Conservation (phyloP, 2,797 vertebrate species). For the Eulemur coronatus region DNA sequence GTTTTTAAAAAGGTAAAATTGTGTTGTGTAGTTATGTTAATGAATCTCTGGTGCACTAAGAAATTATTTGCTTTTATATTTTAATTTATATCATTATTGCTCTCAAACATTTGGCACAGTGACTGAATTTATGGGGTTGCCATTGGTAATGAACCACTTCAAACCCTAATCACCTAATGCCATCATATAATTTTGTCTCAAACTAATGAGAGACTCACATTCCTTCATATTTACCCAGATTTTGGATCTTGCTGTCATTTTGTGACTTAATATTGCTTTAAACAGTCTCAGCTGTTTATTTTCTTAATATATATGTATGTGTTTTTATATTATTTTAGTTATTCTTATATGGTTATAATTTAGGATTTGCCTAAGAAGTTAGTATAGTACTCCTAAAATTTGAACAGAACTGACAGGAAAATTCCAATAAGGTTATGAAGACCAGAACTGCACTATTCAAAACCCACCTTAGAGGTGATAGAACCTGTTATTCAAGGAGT, state of each 20-base stretch:
- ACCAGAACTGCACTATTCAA: background rate
- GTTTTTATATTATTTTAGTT: constrained; percentile 11
- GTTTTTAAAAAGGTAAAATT: background rate
- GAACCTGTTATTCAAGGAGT: background rate
- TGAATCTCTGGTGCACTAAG: constrained; percentile 11
- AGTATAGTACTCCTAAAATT: background rate
- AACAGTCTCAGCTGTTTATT: constrained; percentile 11
- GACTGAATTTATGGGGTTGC: background rate
- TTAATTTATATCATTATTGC: background rate
- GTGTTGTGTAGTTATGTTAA: background rate
- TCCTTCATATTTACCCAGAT: background rate
- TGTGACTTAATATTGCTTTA: constrained; percentile 39
- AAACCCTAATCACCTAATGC: background rate
- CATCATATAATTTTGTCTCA: background rate
- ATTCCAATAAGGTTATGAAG: constrained; percentile 20
- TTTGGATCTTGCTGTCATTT: constrained; percentile 6
- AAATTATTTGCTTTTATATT: constrained; percentile 26
- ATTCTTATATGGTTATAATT: background rate
- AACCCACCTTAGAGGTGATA: background rate
- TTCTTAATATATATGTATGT: background rate
- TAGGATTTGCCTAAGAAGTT: constrained; percentile 35
- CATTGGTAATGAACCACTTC: background rate
- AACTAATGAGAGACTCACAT: background rate
- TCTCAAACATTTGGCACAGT: background rate
- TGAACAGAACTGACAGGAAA: background rate